Evolutionary conservation across 2,888 invertebrate genomes (phyloP), one percentile per base, ranked within the genome.

Genomic region (Hypercompe scribonia): DNA sequence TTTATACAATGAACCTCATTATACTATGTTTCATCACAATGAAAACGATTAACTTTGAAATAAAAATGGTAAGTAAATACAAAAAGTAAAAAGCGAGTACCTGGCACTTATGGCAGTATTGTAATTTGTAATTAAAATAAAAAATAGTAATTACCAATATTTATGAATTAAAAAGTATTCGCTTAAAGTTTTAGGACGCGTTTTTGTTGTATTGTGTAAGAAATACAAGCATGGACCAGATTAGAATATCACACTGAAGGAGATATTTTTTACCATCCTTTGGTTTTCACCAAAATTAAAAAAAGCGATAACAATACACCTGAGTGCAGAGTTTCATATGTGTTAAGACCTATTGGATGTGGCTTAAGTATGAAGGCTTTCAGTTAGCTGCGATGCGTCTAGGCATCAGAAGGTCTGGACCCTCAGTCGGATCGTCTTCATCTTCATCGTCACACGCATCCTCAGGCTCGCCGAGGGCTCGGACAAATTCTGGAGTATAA

Each of bases 391-490:
- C 88, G 11, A 95, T 91, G 0, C 93, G 84, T 79, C 88, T 87
- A 0, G 91, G 89, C 34, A 93, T 81, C 8, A 85, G 86, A 34
- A 93, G 78, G 33, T 94, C 94, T 0, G 88, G 84, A 1, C 89
- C 89, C 4, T 95, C 94, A 0, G 86, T 89, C 15, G 86, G 80
- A 33, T 95, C 96, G 0, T 96, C 96, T 3, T 96, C 96, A 61
- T 97, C 97, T 69, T 96, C 96, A 54, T 98, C 98, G 61, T 97
- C 97, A 68, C 97, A 97, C 39, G 97, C 97, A 86, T 98, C 98
- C 89, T 98, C 98, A 0, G 98, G 98, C 90, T 98, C 98, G 1
- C 98, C 98, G 11, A 98, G 96, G 0, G 98, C 98, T 86, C 98
- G 97, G 3, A 98, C 98, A 89, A 98, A 98, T 95, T 98, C 98